phyloP scores from a whole-genome alignment of 2,113 vertebrate genomes.

The Cyrtonyx montezumae region DNA sequence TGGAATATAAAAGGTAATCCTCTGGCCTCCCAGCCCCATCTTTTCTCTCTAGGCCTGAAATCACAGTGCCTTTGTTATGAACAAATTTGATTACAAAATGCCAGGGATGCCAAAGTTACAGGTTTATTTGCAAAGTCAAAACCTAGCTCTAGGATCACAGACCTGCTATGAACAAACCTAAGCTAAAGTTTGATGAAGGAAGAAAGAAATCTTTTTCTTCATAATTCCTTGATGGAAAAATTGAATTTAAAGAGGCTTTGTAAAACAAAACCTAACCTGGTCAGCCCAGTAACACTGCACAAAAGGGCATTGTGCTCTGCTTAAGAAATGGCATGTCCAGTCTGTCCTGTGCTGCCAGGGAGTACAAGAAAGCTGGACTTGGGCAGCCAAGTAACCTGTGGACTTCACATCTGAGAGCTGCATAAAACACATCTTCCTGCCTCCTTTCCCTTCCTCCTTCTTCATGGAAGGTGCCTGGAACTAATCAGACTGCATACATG shows the following conservation, averaged over 20 bases:
- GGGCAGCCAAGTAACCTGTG: constrained; percentile 26
- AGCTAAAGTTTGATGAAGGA: constrained; percentile 12
- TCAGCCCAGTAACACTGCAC: background rate
- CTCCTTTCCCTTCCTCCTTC: background rate
- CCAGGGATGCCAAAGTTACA: background rate
- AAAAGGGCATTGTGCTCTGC: constrained; percentile 42
- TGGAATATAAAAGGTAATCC: background rate
- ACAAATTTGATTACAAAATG: background rate
- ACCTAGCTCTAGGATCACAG: constrained; percentile 3
- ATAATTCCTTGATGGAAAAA: background rate
- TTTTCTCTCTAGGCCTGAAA: background rate
- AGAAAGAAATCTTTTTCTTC: constrained; percentile 63
- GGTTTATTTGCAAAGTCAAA: constrained; percentile 40
- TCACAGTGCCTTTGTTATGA: background rate
- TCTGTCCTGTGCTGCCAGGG: background rate
- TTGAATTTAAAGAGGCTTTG: constrained; percentile 47
- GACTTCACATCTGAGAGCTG: constrained; percentile 48
- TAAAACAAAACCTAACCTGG: constrained; percentile 47
- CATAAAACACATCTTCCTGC: background rate
- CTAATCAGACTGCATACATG: background rate
- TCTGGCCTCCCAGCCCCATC: background rate
- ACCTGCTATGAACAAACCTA: background rate
- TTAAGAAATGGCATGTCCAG: background rate
- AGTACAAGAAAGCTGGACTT: background rate
- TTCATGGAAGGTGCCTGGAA: background rate